Conservation (phyloP, 2,888 invertebrate genomes). For the Leucoptera coffeella region DNA sequence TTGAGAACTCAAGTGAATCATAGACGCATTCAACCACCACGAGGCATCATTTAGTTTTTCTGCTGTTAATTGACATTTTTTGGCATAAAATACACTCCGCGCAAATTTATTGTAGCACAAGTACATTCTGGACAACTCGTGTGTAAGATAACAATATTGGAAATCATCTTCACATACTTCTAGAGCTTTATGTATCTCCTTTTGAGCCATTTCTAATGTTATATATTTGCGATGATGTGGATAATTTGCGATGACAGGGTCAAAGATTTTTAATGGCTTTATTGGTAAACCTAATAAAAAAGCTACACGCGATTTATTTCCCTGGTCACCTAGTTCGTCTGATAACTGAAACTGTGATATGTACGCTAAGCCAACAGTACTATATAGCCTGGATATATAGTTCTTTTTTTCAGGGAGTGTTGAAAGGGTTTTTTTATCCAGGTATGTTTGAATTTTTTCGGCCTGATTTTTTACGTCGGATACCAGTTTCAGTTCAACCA, state of each 20-base stretch:
- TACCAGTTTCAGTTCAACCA: conserved; percentile 26
- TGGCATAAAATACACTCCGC: conserved; percentile 35
- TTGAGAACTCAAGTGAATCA: conserved; percentile 37
- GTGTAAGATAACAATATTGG: conserved; percentile 42
- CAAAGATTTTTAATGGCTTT: conserved; percentile 34
- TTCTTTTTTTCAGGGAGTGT: conserved; percentile 34
- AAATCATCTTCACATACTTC: conserved; percentile 42
- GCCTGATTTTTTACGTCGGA: conserved; percentile 25
- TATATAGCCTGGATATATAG: conserved; percentile 32
- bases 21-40: conserved; percentile 41
- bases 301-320: conserved; percentile 35
- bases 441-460: conserved; percentile 35
- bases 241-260: conserved; percentile 39
- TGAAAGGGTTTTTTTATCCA: conserved; percentile 29
- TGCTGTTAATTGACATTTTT: conserved; percentile 35
- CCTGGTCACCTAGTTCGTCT: conserved; percentile 33
- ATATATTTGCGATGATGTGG: conserved; percentile 37
- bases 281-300: conserved; percentile 38
- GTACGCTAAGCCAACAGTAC: conserved; percentile 36
- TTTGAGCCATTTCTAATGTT: conserved; percentile 26
- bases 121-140: conserved; percentile 32
- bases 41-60: conserved; percentile 23
- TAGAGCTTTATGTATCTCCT: conserved; percentile 20
- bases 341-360: conserved; percentile 31
- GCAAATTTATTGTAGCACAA: conserved; percentile 34